These are phyloP conservation scores for Mohoua ochrocephala DNA, from an alignment of 2,113 vertebrate species.

Conservation along the genomic window DNA sequence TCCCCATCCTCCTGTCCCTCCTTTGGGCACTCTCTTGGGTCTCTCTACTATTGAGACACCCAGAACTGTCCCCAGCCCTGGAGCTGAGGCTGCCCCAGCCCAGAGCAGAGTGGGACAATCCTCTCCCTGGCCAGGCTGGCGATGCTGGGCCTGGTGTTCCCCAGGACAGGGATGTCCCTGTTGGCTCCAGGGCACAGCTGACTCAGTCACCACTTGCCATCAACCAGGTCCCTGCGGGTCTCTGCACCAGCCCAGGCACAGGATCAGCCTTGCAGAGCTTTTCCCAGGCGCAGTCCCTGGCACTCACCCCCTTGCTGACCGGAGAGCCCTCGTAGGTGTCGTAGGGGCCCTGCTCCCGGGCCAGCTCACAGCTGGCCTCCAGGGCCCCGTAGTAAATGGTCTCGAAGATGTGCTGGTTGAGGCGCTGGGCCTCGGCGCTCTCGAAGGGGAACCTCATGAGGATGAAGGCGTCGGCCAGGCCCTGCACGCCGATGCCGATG, in stretches of 20 bases:
- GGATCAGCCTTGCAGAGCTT: accelerated
- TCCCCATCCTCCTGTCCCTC: neutral
- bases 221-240: neutral
- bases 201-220: neutral
- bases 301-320: slow-evolving; percentile 91
- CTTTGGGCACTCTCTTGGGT: neutral
- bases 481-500: slow-evolving; percentile 94
- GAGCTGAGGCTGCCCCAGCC: neutral
- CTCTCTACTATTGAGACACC: neutral
- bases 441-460: slow-evolving; percentile 93
- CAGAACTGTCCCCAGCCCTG: neutral
- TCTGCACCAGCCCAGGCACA: neutral
- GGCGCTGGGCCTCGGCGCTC: slow-evolving; percentile 84
- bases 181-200: neutral
- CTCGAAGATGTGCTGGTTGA: slow-evolving; percentile 97
- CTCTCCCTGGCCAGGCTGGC: too few species aligned
- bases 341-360: slow-evolving; percentile 79
- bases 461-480: slow-evolving; percentile 94
- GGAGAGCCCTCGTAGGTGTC: slow-evolving; percentile 88
- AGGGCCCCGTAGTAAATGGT: slow-evolving; percentile 92
- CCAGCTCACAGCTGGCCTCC: slow-evolving; percentile 92
- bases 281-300: accelerated
- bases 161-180: neutral
- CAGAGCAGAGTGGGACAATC: neutral
- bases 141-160: neutral